Conservation (phyloP, 2,797 vertebrate species). For the Diceros bicornis region DNA sequence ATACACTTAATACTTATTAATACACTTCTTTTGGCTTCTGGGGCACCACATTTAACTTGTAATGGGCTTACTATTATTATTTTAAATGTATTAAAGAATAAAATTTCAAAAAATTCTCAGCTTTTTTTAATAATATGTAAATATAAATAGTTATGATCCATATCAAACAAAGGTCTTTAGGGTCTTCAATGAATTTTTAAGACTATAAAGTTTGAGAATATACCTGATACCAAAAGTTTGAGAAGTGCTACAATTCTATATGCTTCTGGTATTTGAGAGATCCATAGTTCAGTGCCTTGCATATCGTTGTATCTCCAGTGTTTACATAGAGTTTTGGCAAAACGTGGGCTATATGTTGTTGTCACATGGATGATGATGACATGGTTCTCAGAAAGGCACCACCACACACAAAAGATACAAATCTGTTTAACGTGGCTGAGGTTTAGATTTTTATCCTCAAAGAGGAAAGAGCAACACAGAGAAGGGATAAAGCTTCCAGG, state of each 20-base stretch:
- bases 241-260: not conserved
- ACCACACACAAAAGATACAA: not conserved
- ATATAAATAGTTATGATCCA: not conserved
- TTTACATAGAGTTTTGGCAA: not conserved
- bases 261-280: not conserved
- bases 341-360: not conserved
- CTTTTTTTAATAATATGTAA: not conserved
- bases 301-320: not conserved
- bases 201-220: not conserved
- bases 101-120: not conserved
- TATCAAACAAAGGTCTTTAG: not conserved
- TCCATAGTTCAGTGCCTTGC: not conserved
- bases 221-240: not conserved
- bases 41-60: not conserved
- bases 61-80: not conserved
- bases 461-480: not conserved
- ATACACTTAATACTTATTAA: not conserved
- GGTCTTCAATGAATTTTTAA: not conserved
- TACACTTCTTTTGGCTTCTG: not conserved
- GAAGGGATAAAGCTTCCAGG: not conserved
- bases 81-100: conserved; percentile 12
- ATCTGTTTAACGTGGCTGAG: not conserved
- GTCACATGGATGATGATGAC: not conserved
- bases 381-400: not conserved
- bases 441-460: not conserved